Evolutionary conservation across 2,797 vertebrate species (phyloP).

Genomic region (Parambassis ranga): DNA sequence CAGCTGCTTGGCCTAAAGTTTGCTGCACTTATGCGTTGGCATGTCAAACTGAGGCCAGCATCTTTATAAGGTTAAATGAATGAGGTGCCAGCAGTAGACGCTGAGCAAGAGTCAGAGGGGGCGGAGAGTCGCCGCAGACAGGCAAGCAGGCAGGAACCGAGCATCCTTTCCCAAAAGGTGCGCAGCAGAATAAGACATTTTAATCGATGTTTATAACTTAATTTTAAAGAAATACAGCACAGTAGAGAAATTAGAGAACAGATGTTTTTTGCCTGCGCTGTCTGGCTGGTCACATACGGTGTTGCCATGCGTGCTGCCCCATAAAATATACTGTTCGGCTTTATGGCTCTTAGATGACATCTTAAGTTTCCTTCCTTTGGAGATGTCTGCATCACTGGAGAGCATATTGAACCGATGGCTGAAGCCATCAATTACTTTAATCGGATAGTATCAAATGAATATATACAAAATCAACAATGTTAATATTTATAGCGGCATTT

Average conservation of each 20-base stretch:
- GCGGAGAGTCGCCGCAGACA: background rate
- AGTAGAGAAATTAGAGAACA: conserved; percentile 4
- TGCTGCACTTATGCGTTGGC: background rate
- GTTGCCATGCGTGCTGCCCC: too few relatives aligned
- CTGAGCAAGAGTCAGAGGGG: background rate
- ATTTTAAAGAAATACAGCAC: conserved; percentile 16
- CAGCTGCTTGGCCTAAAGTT: background rate
- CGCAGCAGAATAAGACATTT: conserved; percentile 12
- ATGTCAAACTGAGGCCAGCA: background rate
- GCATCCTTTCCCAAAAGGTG: background rate
- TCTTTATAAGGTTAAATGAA: background rate
- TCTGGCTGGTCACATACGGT: background rate
- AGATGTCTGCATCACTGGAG: too few relatives aligned
- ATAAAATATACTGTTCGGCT: too few relatives aligned
- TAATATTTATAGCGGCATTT: too few relatives aligned
- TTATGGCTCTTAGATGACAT: too few relatives aligned
- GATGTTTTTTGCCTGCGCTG: background rate
- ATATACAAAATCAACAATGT: too few relatives aligned
- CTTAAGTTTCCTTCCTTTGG: too few relatives aligned
- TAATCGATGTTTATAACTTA: conserved; percentile 29
- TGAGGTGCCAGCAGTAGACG: background rate
- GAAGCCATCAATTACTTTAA: too few relatives aligned
- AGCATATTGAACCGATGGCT: too few relatives aligned
- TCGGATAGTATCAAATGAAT: too few relatives aligned
- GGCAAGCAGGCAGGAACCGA: background rate